Evolutionary conservation across 2,797 vertebrate genomes (phyloP).

Genomic region (Lacerta agilis): DNA sequence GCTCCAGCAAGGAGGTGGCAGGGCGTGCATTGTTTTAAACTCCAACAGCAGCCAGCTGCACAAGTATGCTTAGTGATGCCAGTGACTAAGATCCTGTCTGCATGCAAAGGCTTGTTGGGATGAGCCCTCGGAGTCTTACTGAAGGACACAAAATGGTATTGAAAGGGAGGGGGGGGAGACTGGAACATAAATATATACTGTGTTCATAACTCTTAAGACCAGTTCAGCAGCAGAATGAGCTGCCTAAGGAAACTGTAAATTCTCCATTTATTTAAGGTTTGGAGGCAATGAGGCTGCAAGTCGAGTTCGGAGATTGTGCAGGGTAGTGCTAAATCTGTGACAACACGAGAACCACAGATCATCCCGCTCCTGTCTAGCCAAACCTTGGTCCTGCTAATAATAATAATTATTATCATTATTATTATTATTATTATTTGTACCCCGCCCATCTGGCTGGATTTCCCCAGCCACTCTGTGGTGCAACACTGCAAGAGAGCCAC

Average conservation of each 20-base stretch:
- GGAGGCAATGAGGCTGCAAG: background rate
- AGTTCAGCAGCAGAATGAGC: background rate
- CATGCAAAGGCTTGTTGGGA: conserved; percentile 18
- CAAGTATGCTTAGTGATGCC: background rate
- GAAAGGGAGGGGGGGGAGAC: background rate
- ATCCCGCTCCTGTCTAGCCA: background rate
- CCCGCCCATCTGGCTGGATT: too few species aligned
- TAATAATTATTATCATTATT: too few species aligned
- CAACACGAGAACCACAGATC: background rate
- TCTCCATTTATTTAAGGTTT: background rate
- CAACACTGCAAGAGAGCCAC: background rate
- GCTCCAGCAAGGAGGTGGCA: conserved; percentile 9
- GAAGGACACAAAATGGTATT: background rate
- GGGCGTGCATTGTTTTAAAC: background rate
- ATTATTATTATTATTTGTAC: too few species aligned
- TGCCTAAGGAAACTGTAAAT: background rate
- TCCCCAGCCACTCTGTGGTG: too few species aligned
- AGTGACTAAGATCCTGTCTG: conserved; percentile 28
- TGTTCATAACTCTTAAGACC: background rate
- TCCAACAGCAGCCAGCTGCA: background rate
- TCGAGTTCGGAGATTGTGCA: background rate
- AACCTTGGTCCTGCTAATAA: background rate
- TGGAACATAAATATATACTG: background rate
- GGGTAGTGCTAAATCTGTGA: background rate
- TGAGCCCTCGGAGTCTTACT: background rate